Conservation (phyloP, 2,888 invertebrate species). For the Meteorus colon region DNA sequence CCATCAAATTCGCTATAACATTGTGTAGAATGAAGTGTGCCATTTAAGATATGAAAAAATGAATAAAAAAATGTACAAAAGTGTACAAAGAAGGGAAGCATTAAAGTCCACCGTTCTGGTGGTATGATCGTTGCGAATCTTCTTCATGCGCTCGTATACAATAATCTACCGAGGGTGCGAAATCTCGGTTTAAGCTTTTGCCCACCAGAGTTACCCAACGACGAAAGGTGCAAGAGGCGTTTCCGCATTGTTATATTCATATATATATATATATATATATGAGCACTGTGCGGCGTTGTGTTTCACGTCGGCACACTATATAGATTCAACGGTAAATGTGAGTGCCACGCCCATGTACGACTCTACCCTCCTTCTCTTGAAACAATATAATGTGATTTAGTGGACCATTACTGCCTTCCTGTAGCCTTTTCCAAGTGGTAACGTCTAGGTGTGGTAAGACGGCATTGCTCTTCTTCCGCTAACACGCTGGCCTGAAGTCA, state of each 20-base stretch:
- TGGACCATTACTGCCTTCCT: conserved; percentile 68
- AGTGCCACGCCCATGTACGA: conserved; percentile 49
- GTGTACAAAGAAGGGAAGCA: not conserved
- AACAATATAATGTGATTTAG: conserved; percentile 72
- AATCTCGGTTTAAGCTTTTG: conserved; percentile 25
- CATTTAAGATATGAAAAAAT: not conserved
- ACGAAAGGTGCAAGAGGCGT: conserved; percentile 21
- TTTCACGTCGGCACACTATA: conserved; percentile 19
- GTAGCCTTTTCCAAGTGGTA: conserved; percentile 63
- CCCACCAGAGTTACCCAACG: not conserved
- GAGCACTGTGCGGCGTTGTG: conserved; percentile 6
- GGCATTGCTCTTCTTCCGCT: conserved; percentile 50
- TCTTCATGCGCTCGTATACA: conserved; percentile 17
- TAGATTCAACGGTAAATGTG: conserved; percentile 29
- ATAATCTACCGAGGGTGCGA: conserved; percentile 27
- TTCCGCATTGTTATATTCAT: not conserved
- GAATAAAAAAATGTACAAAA: not conserved
- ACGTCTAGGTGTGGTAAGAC: conserved; percentile 60
- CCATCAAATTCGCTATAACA: not conserved
- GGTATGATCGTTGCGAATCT: not conserved
- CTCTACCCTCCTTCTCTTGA: conserved; percentile 59
- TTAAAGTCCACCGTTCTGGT: not conserved
- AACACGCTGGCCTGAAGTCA: conserved; percentile 4
- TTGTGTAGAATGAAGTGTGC: not conserved
- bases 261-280: not conserved